Evolutionary conservation across 1,140 invertebrate genomes (phyloP).

Genomic region (Drosophila eugracilis): DNA sequence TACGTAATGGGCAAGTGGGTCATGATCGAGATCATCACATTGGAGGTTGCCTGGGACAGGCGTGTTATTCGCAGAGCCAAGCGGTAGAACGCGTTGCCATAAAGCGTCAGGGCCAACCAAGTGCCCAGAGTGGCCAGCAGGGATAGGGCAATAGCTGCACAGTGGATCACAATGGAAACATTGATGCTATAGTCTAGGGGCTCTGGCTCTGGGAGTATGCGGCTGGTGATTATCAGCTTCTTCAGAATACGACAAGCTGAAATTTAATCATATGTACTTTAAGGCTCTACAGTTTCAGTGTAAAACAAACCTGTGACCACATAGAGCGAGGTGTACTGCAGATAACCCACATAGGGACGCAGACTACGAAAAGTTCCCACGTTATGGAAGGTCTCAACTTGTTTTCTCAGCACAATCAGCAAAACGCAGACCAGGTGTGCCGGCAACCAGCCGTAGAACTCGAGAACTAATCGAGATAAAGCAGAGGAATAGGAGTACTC

Average conservation of each 20-base stretch:
- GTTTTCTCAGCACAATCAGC: slow-evolving; percentile 70
- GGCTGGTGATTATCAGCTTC: slow-evolving; percentile 52
- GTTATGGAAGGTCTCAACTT: slow-evolving; percentile 59
- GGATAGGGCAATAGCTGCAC: slow-evolving; percentile 63
- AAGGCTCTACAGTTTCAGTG: too few species aligned
- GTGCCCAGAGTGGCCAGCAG: slow-evolving; percentile 45
- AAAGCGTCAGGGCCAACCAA: slow-evolving; percentile 58
- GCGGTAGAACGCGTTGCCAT: slow-evolving; percentile 62
- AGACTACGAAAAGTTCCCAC: slow-evolving; percentile 61
- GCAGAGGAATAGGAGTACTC: slow-evolving; percentile 73
- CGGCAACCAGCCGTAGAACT: slow-evolving; percentile 80
- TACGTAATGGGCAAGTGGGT: slow-evolving; percentile 78
- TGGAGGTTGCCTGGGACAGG: slow-evolving; percentile 42
- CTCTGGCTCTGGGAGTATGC: slow-evolving; percentile 54
- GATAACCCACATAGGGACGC: slow-evolving; percentile 56
- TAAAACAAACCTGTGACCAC: slow-evolving; percentile 67
- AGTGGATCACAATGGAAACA: slow-evolving; percentile 70
- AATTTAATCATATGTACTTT: not conserved
- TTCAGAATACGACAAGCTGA: slow-evolving; percentile 69
- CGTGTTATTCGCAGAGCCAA: slow-evolving; percentile 59
- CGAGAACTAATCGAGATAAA: slow-evolving; percentile 62
- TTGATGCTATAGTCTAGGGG: slow-evolving; percentile 62
- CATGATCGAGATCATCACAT: slow-evolving; percentile 80
- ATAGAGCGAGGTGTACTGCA: slow-evolving; percentile 71
- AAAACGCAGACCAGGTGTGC: slow-evolving; percentile 76